Conservation (phyloP, 2,888 invertebrate genomes). For the Lamellibrachia columna region DNA sequence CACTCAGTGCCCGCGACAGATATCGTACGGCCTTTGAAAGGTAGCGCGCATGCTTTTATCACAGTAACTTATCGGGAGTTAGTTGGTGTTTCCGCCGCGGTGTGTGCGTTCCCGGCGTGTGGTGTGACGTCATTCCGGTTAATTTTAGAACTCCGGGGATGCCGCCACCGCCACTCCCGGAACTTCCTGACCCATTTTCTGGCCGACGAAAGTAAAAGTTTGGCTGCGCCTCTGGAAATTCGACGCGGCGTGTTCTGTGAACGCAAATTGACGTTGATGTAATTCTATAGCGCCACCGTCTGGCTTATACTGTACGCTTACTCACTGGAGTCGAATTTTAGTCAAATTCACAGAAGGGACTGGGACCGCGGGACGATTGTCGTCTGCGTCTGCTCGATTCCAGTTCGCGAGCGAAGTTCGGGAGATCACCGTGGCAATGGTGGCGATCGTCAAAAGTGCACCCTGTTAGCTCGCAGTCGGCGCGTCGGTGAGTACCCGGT, state of each 20-base stretch:
- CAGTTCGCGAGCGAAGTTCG: constrained; percentile 4
- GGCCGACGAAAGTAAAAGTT: constrained; percentile 8
- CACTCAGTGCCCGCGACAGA: background rate
- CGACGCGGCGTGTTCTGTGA: constrained; percentile 2
- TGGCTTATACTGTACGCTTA: background rate
- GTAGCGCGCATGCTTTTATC: background rate
- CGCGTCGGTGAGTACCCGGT: background rate
- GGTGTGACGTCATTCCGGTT: background rate
- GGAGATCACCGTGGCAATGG: constrained; percentile 11
- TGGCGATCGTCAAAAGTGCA: constrained; percentile 4
- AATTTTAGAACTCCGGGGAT: background rate
- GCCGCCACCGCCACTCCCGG: background rate
- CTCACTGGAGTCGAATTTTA: background rate
- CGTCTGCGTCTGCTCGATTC: background rate
- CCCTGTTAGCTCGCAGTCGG: background rate
- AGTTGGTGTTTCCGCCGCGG: background rate
- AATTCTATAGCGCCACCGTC: constrained; percentile 1
- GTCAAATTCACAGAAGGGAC: background rate
- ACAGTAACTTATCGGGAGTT: background rate
- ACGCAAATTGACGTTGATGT: constrained; percentile 5
- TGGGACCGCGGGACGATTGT: background rate
- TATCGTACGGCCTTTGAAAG: background rate
- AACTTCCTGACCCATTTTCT: constrained; percentile 5
- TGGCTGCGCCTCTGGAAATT: background rate
- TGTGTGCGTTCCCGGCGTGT: background rate